Conservation (phyloP, 2,113 vertebrate genomes). For the Ramphastos sulfuratus region DNA sequence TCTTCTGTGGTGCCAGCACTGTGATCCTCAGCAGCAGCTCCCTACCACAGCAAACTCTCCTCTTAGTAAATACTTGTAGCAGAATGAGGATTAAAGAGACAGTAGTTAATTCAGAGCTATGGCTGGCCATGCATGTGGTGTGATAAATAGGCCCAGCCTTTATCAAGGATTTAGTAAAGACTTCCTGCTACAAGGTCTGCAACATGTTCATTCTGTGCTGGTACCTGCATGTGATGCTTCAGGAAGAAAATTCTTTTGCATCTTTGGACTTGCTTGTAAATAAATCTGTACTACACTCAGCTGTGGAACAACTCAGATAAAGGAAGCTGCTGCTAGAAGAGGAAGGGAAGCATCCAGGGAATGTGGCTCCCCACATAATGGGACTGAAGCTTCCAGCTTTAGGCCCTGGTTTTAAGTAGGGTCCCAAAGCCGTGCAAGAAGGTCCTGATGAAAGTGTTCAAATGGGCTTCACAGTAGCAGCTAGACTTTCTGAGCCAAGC, state of each 20-base stretch:
- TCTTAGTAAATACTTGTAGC: neutral
- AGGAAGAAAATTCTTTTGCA: neutral
- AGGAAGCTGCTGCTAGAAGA: fast-evolving
- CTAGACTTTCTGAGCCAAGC: neutral
- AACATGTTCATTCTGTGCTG: neutral
- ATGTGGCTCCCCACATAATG: neutral
- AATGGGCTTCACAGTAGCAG: neutral
- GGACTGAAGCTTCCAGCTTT: neutral
- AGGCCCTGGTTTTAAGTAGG: neutral
- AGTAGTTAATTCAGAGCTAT: neutral
- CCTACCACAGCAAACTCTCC: neutral
- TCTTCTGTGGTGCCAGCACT: neutral
- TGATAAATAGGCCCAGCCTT: neutral
- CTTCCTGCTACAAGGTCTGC: neutral
- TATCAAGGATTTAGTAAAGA: neutral
- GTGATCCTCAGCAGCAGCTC: neutral
- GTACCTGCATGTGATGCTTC: neutral
- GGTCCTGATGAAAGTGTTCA: neutral
- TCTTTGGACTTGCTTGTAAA: neutral
- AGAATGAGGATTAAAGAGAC: neutral
- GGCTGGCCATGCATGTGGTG: fast-evolving
- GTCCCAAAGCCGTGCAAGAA: neutral
- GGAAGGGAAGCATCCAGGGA: neutral
- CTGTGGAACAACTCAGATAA: neutral
- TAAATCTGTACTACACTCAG: neutral